Evolutionary conservation across 2,888 invertebrate genomes (phyloP).

Genomic region (Drosophila stalkeri): DNA sequence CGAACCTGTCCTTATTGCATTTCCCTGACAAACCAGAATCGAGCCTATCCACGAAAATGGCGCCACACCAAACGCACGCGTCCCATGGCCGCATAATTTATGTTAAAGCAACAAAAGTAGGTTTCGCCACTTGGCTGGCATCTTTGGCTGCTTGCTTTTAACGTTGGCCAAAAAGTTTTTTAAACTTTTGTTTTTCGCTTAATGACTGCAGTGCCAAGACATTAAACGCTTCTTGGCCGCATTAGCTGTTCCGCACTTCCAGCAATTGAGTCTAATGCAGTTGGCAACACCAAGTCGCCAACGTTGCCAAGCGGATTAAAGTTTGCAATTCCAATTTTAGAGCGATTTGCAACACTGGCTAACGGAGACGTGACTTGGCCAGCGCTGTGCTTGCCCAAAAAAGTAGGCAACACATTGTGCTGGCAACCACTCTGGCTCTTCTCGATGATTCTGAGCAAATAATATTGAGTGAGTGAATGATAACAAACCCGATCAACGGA

Average conservation of each 20-base stretch:
- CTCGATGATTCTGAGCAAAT: neutral
- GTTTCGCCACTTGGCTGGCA: slow-evolving; percentile 29
- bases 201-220: slow-evolving; percentile 74
- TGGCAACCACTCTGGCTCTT: neutral
- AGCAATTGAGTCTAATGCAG: slow-evolving; percentile 56
- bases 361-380: slow-evolving; percentile 25
- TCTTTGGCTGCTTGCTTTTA: slow-evolving; percentile 3
- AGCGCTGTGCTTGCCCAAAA: neutral
- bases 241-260: slow-evolving; percentile 62
- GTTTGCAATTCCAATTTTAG: slow-evolving; percentile 37
- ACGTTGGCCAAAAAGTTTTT: slow-evolving; percentile 56
- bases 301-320: slow-evolving; percentile 47
- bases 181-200: slow-evolving; percentile 50
- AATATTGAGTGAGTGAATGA: neutral
- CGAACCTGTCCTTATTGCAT: slow-evolving; percentile 58
- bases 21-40: slow-evolving; percentile 31
- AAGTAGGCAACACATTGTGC: slow-evolving; percentile 18
- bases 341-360: slow-evolving; percentile 40
- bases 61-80: slow-evolving; percentile 31
- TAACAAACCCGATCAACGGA: neutral
- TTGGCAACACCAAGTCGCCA: slow-evolving; percentile 54
- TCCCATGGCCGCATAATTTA: slow-evolving; percentile 53
- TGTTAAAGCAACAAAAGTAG: slow-evolving; percentile 55
- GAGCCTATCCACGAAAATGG: slow-evolving; percentile 2
- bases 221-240: slow-evolving; percentile 76